Evolutionary conservation across 2,888 invertebrate genomes (phyloP).

Genomic region (Patella caerulea): DNA sequence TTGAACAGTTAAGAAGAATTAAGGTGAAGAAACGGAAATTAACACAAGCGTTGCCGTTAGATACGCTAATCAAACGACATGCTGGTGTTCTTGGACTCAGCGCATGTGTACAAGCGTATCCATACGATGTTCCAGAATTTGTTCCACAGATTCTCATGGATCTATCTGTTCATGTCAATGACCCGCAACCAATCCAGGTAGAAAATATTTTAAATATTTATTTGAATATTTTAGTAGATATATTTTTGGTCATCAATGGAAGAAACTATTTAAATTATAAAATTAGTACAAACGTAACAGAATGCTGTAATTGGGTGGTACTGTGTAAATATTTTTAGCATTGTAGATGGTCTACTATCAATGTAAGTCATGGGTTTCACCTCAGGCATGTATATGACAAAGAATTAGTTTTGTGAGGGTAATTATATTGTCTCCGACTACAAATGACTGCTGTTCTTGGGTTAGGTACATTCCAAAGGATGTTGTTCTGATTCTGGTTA

Average conservation of each 20-base stretch:
- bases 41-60: slow-evolving; percentile 44
- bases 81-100: slow-evolving; percentile 90
- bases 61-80: slow-evolving; percentile 75
- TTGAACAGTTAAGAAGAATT: slow-evolving; percentile 72
- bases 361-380: too few species aligned
- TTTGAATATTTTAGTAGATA: too few species aligned
- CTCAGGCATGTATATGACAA: too few species aligned
- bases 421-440: too few species aligned
- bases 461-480: too few species aligned
- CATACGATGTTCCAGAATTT: slow-evolving; percentile 87
- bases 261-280: background rate
- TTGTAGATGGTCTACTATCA: too few species aligned
- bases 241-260: background rate
- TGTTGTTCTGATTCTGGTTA: too few species aligned
- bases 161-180: slow-evolving; percentile 85
- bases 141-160: slow-evolving; percentile 85
- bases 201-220: slow-evolving; percentile 13
- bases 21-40: slow-evolving; percentile 52
- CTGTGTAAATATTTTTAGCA: too few species aligned
- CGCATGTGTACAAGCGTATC: slow-evolving; percentile 88
- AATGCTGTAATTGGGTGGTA: background rate
- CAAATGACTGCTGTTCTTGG: too few species aligned
- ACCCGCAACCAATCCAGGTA: slow-evolving; percentile 90
- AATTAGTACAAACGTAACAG: background rate
- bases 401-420: too few species aligned